These are phyloP conservation scores for Crematogaster levior DNA, from an alignment of 2,888 invertebrate genomes.

Conservation along the genomic window DNA sequence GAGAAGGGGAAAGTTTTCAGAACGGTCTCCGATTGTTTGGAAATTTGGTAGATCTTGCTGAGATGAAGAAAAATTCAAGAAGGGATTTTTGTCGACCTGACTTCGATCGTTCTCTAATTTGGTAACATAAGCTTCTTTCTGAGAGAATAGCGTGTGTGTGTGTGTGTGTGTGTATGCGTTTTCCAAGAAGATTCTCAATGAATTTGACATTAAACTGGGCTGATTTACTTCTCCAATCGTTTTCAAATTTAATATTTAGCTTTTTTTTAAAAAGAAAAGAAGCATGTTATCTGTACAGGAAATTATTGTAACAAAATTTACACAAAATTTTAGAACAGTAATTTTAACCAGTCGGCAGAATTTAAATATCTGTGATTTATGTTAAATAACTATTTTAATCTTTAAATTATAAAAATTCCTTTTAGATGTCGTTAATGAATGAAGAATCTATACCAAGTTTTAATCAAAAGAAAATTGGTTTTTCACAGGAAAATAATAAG, in stretches of 20 bases:
- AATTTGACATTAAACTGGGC: background rate
- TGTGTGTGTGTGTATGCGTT: too few relatives aligned
- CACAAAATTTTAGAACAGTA: background rate
- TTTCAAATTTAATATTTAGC: background rate
- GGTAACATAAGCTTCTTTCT: background rate
- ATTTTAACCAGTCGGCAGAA: background rate
- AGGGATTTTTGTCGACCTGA: background rate
- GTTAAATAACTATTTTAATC: background rate
- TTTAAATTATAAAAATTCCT: background rate
- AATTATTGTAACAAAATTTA: background rate
- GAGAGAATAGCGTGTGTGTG: background rate
- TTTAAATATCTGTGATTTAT: background rate
- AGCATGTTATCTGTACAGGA: background rate
- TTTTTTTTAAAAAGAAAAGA: background rate
- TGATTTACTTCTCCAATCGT: conserved; percentile 16
- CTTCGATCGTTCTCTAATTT: conserved; percentile 30
- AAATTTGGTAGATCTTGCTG: conserved; percentile 4
- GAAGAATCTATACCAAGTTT: background rate
- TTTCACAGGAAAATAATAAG: background rate
- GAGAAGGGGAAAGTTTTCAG: conserved; percentile 17
- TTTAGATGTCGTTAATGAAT: background rate
- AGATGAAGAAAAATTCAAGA: conserved; percentile 14
- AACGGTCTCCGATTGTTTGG: conserved; percentile 26
- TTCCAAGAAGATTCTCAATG: background rate
- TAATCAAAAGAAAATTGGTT: background rate